phyloP scores from a whole-genome alignment of 2,797 vertebrate genomes.

The Neosalanx taihuensis region DNA sequence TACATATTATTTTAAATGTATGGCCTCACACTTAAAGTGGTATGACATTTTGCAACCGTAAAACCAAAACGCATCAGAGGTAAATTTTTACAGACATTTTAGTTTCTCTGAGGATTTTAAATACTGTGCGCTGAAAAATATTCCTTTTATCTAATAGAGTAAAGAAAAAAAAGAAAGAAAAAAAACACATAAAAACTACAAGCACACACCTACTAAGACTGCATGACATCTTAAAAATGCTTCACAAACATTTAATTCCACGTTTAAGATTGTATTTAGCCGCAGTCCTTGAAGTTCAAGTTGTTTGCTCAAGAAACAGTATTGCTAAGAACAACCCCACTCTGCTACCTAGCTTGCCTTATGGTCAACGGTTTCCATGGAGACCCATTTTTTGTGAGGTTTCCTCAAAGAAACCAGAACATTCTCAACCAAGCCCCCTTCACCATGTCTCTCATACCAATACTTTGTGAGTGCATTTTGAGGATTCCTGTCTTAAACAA shows the following conservation, averaged over 20 bases:
- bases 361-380: slow-evolving; percentile 89
- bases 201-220: too few relatives aligned
- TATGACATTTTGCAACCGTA: not conserved
- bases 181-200: too few relatives aligned
- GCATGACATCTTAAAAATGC: too few relatives aligned
- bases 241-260: not conserved
- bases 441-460: not conserved
- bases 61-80: too few relatives aligned
- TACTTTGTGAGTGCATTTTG: not conserved
- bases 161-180: slow-evolving; percentile 53
- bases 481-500: not conserved
- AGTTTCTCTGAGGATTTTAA: too few relatives aligned
- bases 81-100: too few relatives aligned
- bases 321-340: slow-evolving; percentile 79
- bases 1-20: slow-evolving; percentile 56
- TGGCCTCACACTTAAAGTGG: slow-evolving; percentile 70
- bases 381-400: slow-evolving; percentile 74
- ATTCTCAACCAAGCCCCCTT: not conserved
- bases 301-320: slow-evolving; percentile 58
- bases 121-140: not conserved
- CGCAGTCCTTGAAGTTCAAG: not conserved
- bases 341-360: slow-evolving; percentile 85
- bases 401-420: slow-evolving; percentile 51
- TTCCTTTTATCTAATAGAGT: not conserved
- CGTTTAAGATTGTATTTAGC: not conserved